Evolutionary conservation across 2,113 vertebrate species (phyloP), one percentile per base, ranked within the genome.

Genomic region (Xerus inauris): DNA sequence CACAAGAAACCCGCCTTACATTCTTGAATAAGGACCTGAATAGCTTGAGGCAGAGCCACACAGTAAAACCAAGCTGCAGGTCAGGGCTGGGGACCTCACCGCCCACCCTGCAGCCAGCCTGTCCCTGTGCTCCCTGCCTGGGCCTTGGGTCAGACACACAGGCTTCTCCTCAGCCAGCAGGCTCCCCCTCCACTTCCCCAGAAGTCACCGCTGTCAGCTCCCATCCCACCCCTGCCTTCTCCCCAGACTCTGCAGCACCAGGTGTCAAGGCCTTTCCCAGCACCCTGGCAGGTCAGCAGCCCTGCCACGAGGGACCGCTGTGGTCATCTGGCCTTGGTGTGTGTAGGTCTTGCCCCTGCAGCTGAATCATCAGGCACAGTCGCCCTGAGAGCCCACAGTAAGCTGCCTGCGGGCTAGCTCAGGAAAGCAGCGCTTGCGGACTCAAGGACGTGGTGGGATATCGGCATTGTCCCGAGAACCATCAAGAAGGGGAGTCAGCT

Each of bases 371-470:
- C 54, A 64, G 62, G 64, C 69, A n/a, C 75, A 64, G 83, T 24
- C 54, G 62, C 80, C 96, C 59, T 91, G 94, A 92, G 38, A 80
- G 47, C 9, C 79, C 26, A 3, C 2, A 73, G 79, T 87, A 77
- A 42, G 49, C 76, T 54, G 79, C 0, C 67, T 91, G 59, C 24
- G 0, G 40, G 62, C 32, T 30, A 2, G 62, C 73, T 82, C 65
- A 49, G 89, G 94, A 89, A 89, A 89, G 94, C n/a, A 62, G 73
- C 20, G 17, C 89, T 89, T 69, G 75, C 0, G 42, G 95, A 75
- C 77, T 82, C 82, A 93, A 69, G 93, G 45, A 91, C 22, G 87
- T 38, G 24, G 47, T 57, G 79, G 92, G 67, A 89, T 69, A 67
- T 89, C 95, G 86, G 12, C 67, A 19, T 51, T 35, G 54, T 81